These are phyloP conservation scores for Picathartes gymnocephalus DNA, from an alignment of 2,113 vertebrate species.

Conservation along the genomic window DNA sequence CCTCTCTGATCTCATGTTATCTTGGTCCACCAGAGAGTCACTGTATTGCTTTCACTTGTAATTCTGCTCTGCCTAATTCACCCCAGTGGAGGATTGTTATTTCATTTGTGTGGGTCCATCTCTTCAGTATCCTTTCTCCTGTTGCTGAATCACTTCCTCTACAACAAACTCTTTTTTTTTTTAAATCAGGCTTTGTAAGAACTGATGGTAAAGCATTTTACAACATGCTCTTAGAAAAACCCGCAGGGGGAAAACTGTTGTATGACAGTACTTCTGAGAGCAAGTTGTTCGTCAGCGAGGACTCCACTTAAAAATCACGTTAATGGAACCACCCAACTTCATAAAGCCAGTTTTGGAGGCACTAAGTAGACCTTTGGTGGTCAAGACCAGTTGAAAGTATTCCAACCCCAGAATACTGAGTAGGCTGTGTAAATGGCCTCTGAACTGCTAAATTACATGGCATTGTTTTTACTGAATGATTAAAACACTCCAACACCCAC, in stretches of 20 bases:
- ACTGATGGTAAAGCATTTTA: not conserved
- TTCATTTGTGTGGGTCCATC: not conserved
- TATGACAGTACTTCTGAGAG: not conserved
- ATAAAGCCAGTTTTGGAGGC: not conserved
- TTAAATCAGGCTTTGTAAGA: not conserved
- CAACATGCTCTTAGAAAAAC: not conserved
- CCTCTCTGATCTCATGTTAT: not conserved
- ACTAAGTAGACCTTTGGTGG: not conserved
- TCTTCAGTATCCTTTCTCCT: not conserved
- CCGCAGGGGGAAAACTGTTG: not conserved
- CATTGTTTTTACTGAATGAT: conserved; percentile 59
- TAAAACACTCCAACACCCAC: conserved; percentile 58
- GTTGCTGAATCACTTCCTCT: conserved; percentile 6
- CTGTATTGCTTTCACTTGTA: not conserved
- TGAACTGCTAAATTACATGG: conserved; percentile 32
- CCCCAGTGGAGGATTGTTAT: not conserved
- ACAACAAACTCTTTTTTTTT: not conserved
- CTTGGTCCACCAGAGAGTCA: not conserved
- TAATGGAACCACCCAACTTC: not conserved
- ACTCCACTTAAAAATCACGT: not conserved
- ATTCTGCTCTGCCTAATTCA: not conserved
- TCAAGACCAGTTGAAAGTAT: not conserved
- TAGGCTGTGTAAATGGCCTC: conserved; percentile 21
- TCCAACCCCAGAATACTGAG: conserved; percentile 4
- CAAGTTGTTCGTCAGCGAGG: not conserved